Evolutionary conservation across 1,140 invertebrate species (phyloP).

Genomic region (Teleopsis dalmanni): DNA sequence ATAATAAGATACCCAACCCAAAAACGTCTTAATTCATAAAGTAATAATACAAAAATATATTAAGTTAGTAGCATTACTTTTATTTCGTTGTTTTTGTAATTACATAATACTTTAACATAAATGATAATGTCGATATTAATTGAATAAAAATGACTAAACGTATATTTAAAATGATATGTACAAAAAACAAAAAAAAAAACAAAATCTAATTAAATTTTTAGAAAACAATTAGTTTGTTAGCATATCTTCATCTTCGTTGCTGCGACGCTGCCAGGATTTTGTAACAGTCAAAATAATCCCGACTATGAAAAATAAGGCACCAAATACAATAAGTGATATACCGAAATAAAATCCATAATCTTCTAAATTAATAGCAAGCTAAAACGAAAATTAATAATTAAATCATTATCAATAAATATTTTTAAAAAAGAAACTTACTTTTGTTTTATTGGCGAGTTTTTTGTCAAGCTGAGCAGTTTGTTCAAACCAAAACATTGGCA

Average conservation of each 20-base stretch:
- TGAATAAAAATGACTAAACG: too few relatives aligned
- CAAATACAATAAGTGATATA: conserved; percentile 48
- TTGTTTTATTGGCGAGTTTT: conserved; percentile 51
- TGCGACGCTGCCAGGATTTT: conserved; percentile 38
- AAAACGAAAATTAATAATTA: conserved; percentile 2
- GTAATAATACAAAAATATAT: too few relatives aligned
- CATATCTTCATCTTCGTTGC: conserved; percentile 36
- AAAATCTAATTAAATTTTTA: too few relatives aligned
- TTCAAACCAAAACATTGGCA: conserved; percentile 68
- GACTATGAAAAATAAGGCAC: conserved; percentile 45
- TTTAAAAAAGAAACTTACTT: conserved; percentile 30
- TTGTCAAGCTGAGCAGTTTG: conserved; percentile 57
- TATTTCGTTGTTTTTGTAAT: too few relatives aligned
- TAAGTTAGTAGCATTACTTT: too few relatives aligned
- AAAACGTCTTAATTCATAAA: too few relatives aligned
- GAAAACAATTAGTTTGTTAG: conserved; percentile 22
- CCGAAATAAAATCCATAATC: conserved; percentile 48
- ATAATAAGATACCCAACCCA: too few relatives aligned
- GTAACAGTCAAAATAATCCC: conserved; percentile 43
- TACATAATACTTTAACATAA: too few relatives aligned
- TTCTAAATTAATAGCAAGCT: conserved; percentile 46
- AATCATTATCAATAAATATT: not conserved
- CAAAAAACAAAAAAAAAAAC: too few relatives aligned
- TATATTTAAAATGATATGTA: too few relatives aligned
- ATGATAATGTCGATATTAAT: too few relatives aligned